Evolutionary conservation across 2,888 invertebrate genomes (phyloP).

Genomic region (Hypsopygia costalis): DNA sequence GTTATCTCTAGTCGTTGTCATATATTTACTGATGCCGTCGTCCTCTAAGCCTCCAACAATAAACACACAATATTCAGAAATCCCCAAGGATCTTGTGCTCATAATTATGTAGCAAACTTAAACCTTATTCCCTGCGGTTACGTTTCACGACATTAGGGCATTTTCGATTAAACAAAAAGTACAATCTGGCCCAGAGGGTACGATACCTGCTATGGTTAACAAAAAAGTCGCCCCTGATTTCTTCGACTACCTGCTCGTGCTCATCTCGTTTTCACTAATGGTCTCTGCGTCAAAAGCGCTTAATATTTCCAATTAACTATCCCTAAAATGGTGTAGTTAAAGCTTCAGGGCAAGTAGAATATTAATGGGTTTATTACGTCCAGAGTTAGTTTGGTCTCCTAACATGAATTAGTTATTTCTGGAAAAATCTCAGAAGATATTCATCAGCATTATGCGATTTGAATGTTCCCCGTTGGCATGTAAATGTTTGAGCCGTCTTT

Average conservation of each 20-base stretch:
- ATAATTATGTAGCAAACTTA: conserved; percentile 12
- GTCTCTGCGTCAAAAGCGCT: conserved; percentile 53
- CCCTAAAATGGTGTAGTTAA: conserved; percentile 56
- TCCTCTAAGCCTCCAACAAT: conserved; percentile 1
- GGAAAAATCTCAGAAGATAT: conserved; percentile 37
- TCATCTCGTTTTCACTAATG: conserved; percentile 63
- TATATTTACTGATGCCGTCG: too few species aligned
- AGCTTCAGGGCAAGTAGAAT: conserved; percentile 56
- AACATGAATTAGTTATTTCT: conserved; percentile 64
- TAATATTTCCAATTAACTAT: conserved; percentile 71
- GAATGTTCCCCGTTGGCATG: conserved; percentile 41
- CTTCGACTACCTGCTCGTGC: conserved; percentile 64
- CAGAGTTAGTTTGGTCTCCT: conserved; percentile 36
- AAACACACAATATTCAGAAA: conserved; percentile 11
- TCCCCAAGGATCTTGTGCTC: conserved; percentile 6
- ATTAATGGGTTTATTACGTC: conserved; percentile 52
- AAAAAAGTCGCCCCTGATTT: conserved; percentile 60
- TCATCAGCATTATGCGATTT: conserved; percentile 30
- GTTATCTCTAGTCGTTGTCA: neutral
- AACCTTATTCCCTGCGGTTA: conserved; percentile 26
- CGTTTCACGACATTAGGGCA: neutral
- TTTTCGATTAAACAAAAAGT: conserved; percentile 32
- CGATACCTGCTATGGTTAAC: conserved; percentile 63
- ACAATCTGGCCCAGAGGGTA: conserved; percentile 53
- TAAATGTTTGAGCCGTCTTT: conserved; percentile 53